Base-by-base conservation (phyloP, 2,888 invertebrate genomes). In the Anaspis maculata region DNA sequence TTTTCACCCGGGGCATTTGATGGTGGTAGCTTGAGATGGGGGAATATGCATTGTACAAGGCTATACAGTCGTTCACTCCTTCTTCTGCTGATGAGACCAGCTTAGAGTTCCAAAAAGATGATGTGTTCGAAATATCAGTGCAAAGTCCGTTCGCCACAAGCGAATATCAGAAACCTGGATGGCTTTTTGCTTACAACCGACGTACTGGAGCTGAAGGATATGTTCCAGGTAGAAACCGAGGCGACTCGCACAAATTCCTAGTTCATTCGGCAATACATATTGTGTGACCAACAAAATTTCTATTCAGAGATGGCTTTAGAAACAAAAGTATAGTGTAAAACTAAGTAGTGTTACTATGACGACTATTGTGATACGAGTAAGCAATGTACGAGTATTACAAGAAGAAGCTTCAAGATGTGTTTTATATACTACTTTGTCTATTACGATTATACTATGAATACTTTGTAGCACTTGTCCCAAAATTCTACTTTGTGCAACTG, bases 171-270 rank as follows among this genome's bases (percentile, higher is more conserved):
- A 51, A 54, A 32, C 59, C 59, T 31, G 66, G 66, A 16, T 62
- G 65, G 59, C 45, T 68, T 19, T 58, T 57, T 42, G 68, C 66
- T 19, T 62, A 61, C 39, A 67, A 67, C 47, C 52, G 62, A 41
- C 56, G 66, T 33, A 66, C 66, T 10, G 57, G 59, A 30, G 51
- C 51, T 29, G 50, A 53, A 46, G 68, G 68, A 42, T 67, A 64
- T 48, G 61, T 68, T 34, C 66, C 65, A 49, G 62, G 68, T 63
- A 59, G 19, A 19, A 6, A 19, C 5, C 9, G 6, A 19, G 19
- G 9, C 9, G 5, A 19, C 19, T 19, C 9, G 9, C 5, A 6
- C 19, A 19, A 19, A 6, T 19, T 19, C 19, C 9, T 19, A 19
- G 19, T 19, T 5, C 19, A 19, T 19, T 19, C 19, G n/a, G n/a